Base-by-base conservation (phyloP, 92 coral and sea anemone species). In the Phenganax marumi region DNA sequence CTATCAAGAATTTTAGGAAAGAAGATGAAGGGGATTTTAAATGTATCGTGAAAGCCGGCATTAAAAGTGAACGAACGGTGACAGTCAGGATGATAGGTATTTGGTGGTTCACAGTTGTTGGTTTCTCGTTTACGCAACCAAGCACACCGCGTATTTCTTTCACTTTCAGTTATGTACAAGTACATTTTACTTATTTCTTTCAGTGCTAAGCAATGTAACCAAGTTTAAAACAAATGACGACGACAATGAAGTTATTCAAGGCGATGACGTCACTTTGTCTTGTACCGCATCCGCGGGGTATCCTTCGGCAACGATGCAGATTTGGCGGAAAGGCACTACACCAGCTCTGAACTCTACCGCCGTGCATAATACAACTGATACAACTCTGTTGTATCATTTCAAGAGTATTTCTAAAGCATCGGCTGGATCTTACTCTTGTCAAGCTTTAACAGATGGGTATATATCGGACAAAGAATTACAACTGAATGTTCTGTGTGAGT, bases 171-270 rank as follows among this genome's bases (percentile, higher is more conserved):
- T 33, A 5, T 33, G 5, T 33, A 5, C 43, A 33, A 33, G 43
- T 5, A 33, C 43, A 33, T 52, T 0, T 16, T 19, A 48, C 12
- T 24, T n/a, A 0, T 14, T 12, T 19, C 21, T 72, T 78, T 61
- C 26, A 78, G 83, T 78, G 18, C 56, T 78, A 33, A 60, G 72
- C 56, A 78, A 78, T 50, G 54, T 78, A 58, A 78, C 83, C 8
- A 18, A 61, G 47, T 78, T 78, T 78, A 63, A 60, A 50, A 43
- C 83, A 47, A n/a, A 22, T 62, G 48, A 12, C 11, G n/a, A 10
- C 0, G 51, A 54, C n/a, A 43, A 48, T 21, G 60, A 49, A 9
- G 17, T 14, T 39, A 58, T 13, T n/a, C 39, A 78, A 62, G 73
- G 60, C 7, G 83, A 78, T 16, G 26, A 60, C 53, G 68, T 78